These are phyloP conservation scores for Drosophila pegasa DNA, from an alignment of 2,888 invertebrate genomes.

Conservation along the genomic window DNA sequence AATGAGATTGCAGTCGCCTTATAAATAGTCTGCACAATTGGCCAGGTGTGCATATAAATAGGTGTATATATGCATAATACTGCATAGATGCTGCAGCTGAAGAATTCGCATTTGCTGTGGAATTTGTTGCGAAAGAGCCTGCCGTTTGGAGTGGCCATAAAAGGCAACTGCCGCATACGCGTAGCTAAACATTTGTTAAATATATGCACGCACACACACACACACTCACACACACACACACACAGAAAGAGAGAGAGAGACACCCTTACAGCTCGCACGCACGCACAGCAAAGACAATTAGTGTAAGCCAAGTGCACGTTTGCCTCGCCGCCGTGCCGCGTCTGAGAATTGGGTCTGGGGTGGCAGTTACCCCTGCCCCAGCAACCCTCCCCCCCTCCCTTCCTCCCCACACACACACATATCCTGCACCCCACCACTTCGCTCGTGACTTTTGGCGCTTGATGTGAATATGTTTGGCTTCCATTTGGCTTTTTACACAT, in stretches of 20 bases:
- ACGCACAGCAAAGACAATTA: conserved; percentile 77
- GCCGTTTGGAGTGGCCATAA: conserved; percentile 61
- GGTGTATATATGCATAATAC: neutral
- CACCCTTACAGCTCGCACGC: conserved; percentile 37
- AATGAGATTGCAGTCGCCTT: conserved; percentile 31
- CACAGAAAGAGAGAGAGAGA: conserved; percentile 8
- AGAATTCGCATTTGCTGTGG: conserved; percentile 63
- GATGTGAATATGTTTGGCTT: conserved; percentile 65
- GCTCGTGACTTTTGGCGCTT: conserved; percentile 72
- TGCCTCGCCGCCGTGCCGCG: conserved; percentile 14
- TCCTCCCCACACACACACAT: no score
- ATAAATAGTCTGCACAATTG: conserved; percentile 55
- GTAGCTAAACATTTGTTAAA: conserved; percentile 77
- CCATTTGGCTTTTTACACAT: conserved; percentile 44
- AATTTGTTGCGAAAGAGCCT: conserved; percentile 43
- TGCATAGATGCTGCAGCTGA: conserved; percentile 10
- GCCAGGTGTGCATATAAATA: conserved; percentile 44
- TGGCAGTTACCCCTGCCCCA: conserved; percentile 4
- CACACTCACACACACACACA: conserved; percentile 22
- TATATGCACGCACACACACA: conserved; percentile 57
- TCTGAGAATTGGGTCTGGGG: neutral
- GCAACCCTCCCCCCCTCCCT: neutral
- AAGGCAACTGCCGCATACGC: conserved; percentile 73
- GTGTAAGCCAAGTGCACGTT: conserved; percentile 68
- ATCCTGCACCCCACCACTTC: neutral